Evolutionary conservation across 2,888 invertebrate genomes (phyloP), one percentile per base, ranked within the genome.

Genomic region (Silvanus unidentatus): DNA sequence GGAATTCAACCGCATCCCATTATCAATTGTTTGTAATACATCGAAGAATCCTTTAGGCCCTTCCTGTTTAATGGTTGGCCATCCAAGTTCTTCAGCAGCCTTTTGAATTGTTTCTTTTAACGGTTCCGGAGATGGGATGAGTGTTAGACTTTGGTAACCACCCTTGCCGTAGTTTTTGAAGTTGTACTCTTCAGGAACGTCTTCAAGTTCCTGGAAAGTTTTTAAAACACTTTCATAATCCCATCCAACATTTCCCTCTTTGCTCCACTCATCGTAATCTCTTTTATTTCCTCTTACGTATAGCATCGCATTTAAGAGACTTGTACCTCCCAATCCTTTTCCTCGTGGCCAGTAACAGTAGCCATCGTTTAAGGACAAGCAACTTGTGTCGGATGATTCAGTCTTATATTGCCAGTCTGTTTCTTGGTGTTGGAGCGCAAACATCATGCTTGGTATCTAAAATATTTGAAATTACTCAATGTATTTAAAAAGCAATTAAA

Each of bases 211-310:
- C 42, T 64, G 63, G 57, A 78, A 80, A 50, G 72, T 69, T 1
- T 71, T 68, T 1, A 75, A 55, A 0, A 78, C 70, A 4, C 70
- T 64, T 1, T 73, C 64, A 58, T 72, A 77, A 35, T 70, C 73
- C 86, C 86, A 86, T 0, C 79, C 80, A 0, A 62, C 47, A 55
- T 81, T 84, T 0, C 85, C 85, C 29, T 47, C 37, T 1, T 61
- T 57, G 6, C 74, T 73, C 86, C 86, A 86, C 0, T 69, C 60
- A 57, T 86, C 79, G 58, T 77, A 86, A 61, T 86, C 86, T 2
- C 61, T 59, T 2, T 60, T 58, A 65, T 81, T 80, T 0, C 86
- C 86, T 2, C 80, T 71, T 0, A 81, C 62, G 60, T 85, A 81
- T 0, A 83, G 44, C 82, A 85, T 81, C 9, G 73, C 79, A 64